Base-by-base conservation (phyloP, 2,113 vertebrate genomes). In the Pipra filicauda region DNA sequence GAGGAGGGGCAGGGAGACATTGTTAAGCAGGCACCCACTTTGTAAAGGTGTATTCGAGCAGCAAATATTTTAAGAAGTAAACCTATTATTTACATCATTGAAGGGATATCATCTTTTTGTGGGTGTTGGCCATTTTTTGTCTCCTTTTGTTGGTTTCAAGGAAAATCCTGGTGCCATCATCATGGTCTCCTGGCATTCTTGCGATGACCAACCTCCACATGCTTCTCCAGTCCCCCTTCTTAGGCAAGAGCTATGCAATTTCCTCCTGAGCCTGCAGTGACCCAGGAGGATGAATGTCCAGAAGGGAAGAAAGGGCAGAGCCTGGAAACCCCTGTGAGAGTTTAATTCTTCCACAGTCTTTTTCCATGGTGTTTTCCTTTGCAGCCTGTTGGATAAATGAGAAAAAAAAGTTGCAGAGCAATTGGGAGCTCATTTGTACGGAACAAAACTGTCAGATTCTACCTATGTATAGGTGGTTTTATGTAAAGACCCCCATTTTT, bases 201-300 rank as follows among this genome's bases (percentile, higher is more conserved):
- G 39, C 30, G 30, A 15, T 0, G 0, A 48, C 23, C 0, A 0
- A 19, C 11, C 28, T 35, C n/a, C 15, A 12, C 2, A 4, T 54
- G 16, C 30, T 80, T 77, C 43, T 70, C 24, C 35, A 20, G 8
- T 31, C 6, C 15, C 41, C 2, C 5, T 20, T 27, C 13, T 15
- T n/a, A 55, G 19, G 8, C 19, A 59, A 44, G 19, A 85, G 9
- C 16, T 59, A 11, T 0, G 4, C 6, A 6, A 3, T 11, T 58
- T 52, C 4, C 10, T 13, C 3, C 3, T 8, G 4, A 2, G 2
- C 31, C 33, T 4, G 0, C 49, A 65, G 43, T 41, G 14, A 1
- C 0, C 2, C 20, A 57, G 9, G 5, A 37, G 7, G 4, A 21
- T 39, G 26, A 64, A 19, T 0, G 1, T 33, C 28, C 31, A 46